These are phyloP conservation scores for Oeneis ivallda DNA, from an alignment of 2,888 invertebrate genomes.

Conservation along the genomic window DNA sequence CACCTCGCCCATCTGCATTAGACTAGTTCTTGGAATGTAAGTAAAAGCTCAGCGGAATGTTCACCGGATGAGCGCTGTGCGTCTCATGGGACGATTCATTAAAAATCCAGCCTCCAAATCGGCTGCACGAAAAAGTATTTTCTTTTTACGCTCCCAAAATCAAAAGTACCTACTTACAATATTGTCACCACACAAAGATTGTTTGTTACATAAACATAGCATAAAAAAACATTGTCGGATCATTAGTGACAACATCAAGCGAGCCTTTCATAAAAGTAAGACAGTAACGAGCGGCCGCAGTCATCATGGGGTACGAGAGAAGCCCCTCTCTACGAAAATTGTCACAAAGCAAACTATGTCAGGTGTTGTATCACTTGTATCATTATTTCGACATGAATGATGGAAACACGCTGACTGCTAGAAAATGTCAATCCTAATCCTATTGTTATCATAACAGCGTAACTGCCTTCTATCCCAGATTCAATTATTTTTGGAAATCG, in stretches of 20 bases:
- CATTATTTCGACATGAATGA: conserved; percentile 60
- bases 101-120: no score
- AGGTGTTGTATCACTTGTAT: conserved; percentile 64
- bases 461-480: no score
- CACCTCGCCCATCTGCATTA: no score
- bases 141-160: no score
- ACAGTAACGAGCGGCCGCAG: conserved; percentile 77
- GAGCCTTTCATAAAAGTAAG: conserved; percentile 61
- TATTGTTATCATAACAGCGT: background rate
- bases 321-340: conserved; percentile 72
- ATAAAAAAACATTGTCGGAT: conserved; percentile 46
- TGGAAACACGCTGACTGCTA: conserved; percentile 11
- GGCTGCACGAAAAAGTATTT: no score
- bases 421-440: conserved; percentile 16
- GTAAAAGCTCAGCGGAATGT: no score
- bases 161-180: background rate
- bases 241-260: conserved; percentile 70
- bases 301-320: conserved; percentile 70
- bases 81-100: no score
- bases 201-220: conserved; percentile 10
- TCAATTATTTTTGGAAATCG: no score
- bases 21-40: no score
- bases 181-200: background rate
- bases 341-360: conserved; percentile 74
- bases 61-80: no score